Percentiles rank a stretch among this genome's conserved stretches.
Conservation (phyloP, 2,113 vertebrate genomes). For the Myotis lucifugus region DNA sequence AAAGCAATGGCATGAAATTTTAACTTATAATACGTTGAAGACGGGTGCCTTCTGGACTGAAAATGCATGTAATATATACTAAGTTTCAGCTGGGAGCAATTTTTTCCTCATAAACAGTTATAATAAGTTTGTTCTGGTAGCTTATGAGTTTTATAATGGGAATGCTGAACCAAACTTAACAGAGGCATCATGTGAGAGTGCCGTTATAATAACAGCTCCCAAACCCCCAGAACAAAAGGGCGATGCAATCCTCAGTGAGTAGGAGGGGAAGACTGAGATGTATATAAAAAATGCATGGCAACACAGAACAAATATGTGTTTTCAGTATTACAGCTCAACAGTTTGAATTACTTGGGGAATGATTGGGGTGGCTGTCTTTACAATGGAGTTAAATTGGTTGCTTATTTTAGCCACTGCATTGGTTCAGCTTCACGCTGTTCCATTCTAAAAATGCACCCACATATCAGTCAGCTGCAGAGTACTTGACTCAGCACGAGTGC, state of each 20-base stretch:
- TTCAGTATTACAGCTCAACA: constrained; percentile 61
- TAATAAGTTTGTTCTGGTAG: constrained; percentile 50
- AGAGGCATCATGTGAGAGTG: rapidly evolving
- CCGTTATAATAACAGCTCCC: constrained; percentile 56
- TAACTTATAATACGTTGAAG: constrained; percentile 60
- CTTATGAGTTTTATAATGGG: constrained; percentile 55
- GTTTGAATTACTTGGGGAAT: constrained; percentile 75
- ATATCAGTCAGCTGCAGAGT: constrained; percentile 75
- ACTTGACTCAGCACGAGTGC: constrained; percentile 64
- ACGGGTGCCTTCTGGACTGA: neutral
- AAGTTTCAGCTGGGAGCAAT: constrained; percentile 18
- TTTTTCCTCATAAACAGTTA: neutral
- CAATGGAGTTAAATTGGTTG: constrained; percentile 81
- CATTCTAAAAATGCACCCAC: constrained; percentile 81
- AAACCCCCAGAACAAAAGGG: constrained; percentile 57
- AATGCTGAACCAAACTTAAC: constrained; percentile 53
- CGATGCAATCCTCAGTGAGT: constrained; percentile 55
- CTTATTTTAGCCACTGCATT: constrained; percentile 73
- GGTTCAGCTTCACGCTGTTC: constrained; percentile 77
- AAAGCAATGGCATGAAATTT: constrained; percentile 2
- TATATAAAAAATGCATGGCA: neutral
- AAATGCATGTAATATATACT: neutral
- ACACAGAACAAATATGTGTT: constrained; percentile 74
- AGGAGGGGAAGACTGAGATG: constrained; percentile 31
- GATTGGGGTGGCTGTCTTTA: constrained; percentile 76